Base-by-base conservation (phyloP, 1,140 invertebrate species). In the Lordiphosa mommai region DNA sequence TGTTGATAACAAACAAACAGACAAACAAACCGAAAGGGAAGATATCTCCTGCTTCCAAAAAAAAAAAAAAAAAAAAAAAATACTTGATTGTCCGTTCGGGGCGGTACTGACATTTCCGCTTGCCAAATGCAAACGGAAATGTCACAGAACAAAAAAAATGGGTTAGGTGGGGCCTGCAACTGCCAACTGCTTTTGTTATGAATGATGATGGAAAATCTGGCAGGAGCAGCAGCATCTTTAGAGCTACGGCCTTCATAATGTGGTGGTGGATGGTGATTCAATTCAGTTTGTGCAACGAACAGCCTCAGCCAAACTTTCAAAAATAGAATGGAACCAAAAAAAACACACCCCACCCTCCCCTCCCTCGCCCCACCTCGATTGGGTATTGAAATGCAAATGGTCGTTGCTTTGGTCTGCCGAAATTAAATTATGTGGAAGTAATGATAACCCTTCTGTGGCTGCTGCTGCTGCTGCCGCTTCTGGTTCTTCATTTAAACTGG, bases 401-500 rank as follows among this genome's bases (percentile, higher is more conserved):
- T 86, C 70, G 70, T 86, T 66, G 63, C 68, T 17, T 23, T 72
- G 66, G 79, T 65, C 69, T 84, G 65, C 68, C 65, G 64, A 86
- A 86, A 86, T 86, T 86, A 86, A 86, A 86, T 86, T 86, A 86
- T 84, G 84, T 86, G 84, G 84, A 86, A 86, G 76, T 86, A 86
- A 86, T 86, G 84, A 86, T 86, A 86, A 86, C 84, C 84, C 70
- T 71, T 79, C 72, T 72, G 76, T 72, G 48, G 51, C 43, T 66
- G 41, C 5, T 14, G 9, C 20, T 20, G 5, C 33, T 6, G n/a
- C 13, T 32, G 13, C 4, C 17, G 13, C 44, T 23, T 30, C 38
- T 10, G 49, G 33, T 34, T 67, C 51, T 58, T 68, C 73, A 68
- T 47, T 80, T 69, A 66, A 43, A 69, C 64, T 72, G 71, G 71